Conservation (phyloP, 2,888 invertebrate species). For the Andrena dorsata region DNA sequence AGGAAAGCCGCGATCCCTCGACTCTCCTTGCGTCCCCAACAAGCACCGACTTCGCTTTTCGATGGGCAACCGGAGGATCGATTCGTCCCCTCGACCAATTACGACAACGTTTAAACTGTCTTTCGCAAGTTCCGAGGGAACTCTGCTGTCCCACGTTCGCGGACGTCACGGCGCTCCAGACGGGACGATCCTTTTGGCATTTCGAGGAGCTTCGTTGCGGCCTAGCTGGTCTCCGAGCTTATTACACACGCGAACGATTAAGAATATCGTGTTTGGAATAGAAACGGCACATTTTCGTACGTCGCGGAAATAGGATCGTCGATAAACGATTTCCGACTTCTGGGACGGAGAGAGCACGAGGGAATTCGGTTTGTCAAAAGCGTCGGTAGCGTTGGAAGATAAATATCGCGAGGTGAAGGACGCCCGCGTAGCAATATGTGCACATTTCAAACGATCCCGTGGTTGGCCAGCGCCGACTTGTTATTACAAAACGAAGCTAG, state of each 20-base stretch:
- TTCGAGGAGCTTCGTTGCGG: neutral
- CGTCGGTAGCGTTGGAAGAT: neutral
- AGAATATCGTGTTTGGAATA: neutral
- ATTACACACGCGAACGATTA: neutral
- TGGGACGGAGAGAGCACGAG: conserved; percentile 29
- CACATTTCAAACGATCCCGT: neutral
- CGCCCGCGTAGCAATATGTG: neutral
- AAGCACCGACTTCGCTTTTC: neutral
- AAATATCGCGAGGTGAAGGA: conserved; percentile 6
- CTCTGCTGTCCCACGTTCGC: conserved; percentile 28
- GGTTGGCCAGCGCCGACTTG: neutral
- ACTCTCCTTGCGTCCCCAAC: too few species aligned
- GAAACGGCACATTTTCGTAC: too few species aligned
- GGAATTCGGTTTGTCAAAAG: conserved; percentile 13
- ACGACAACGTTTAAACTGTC: conserved; percentile 26
- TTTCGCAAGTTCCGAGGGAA: conserved; percentile 37
- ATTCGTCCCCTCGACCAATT: conserved; percentile 17
- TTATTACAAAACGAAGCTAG: neutral
- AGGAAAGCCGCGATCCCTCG: neutral
- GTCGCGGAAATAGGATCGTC: neutral
- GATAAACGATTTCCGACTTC: neutral
- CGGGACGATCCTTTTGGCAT: conserved; percentile 8
- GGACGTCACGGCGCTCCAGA: neutral
- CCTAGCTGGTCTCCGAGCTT: neutral
- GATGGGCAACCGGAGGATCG: neutral